Percentiles rank a stretch among this genome's conserved stretches.
Conservation (phyloP, 2,888 invertebrate species). For the Monochamus alternatus region DNA sequence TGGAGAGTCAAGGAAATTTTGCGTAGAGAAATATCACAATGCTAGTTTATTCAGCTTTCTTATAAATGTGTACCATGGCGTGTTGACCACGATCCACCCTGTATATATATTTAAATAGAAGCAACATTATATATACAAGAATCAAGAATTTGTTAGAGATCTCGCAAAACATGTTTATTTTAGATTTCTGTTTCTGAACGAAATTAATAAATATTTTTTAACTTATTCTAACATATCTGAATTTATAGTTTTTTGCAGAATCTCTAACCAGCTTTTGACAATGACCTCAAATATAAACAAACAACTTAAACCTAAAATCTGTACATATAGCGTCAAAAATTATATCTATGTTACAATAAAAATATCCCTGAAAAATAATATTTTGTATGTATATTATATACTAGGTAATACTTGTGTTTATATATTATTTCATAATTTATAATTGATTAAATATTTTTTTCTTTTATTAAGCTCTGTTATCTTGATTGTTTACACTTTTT, state of each 20-base stretch:
- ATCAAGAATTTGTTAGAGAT: not conserved
- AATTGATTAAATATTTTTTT: conserved; percentile 18
- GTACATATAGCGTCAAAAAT: conserved; percentile 28
- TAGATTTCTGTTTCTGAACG: no score
- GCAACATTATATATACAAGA: not conserved
- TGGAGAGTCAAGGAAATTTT: not conserved
- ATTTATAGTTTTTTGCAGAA: not conserved
- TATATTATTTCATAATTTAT: conserved; percentile 5
- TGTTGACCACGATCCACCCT: not conserved
- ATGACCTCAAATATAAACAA: not conserved
- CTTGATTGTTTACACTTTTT: conserved; percentile 20
- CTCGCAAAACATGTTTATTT: not conserved
- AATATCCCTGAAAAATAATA: conserved; percentile 28
- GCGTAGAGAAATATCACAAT: no score
- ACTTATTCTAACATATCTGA: no score
- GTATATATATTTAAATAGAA: conserved; percentile 4
- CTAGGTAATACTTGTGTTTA: conserved; percentile 9
- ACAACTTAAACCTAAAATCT: conserved; percentile 5
- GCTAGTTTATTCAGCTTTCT: not conserved
- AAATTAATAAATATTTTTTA: no score
- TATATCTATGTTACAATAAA: conserved; percentile 26
- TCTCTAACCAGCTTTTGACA: not conserved
- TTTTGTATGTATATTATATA: not conserved
- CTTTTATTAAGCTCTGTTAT: conserved; percentile 34
- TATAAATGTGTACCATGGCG: not conserved